Percentiles rank a stretch among this genome's conserved stretches.
Conservation (phyloP, 2,888 invertebrate species). For the Agrochola lychnidis region DNA sequence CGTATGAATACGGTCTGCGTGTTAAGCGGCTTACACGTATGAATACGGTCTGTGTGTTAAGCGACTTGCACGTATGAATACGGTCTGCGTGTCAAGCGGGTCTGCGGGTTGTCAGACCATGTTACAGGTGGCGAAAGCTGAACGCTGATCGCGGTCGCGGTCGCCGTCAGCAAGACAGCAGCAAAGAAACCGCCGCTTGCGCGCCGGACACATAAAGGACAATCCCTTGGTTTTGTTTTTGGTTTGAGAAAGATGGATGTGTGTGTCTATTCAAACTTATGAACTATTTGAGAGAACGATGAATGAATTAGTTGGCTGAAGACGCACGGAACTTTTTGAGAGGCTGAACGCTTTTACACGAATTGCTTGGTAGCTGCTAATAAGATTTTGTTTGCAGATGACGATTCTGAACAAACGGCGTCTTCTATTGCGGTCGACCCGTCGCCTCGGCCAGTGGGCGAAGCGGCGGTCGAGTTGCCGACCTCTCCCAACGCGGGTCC, state of each 20-base stretch:
- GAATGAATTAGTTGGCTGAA: constrained; percentile 2
- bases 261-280: too few species aligned
- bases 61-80: too few species aligned
- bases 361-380: not conserved
- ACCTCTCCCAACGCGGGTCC: constrained; percentile 10
- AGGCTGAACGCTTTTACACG: not conserved
- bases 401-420: constrained; percentile 5
- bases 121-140: constrained; percentile 5
- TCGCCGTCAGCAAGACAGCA: not conserved
- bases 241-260: constrained; percentile 9
- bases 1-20: too few species aligned
- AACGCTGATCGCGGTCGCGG: not conserved
- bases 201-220: too few species aligned
- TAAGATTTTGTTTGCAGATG: constrained; percentile 3
- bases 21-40: too few species aligned
- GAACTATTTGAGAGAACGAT: constrained; percentile 9
- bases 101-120: not conserved
- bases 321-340: not conserved
- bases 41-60: too few species aligned
- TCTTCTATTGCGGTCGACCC: not conserved
- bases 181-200: too few species aligned
- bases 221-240: too few species aligned
- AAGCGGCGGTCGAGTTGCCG: not conserved
- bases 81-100: constrained; percentile 2
- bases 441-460: not conserved